Evolutionary conservation across 2,888 invertebrate genomes (phyloP), one percentile per base, ranked within the genome.

Genomic region (Blastobasis lacticolella): DNA sequence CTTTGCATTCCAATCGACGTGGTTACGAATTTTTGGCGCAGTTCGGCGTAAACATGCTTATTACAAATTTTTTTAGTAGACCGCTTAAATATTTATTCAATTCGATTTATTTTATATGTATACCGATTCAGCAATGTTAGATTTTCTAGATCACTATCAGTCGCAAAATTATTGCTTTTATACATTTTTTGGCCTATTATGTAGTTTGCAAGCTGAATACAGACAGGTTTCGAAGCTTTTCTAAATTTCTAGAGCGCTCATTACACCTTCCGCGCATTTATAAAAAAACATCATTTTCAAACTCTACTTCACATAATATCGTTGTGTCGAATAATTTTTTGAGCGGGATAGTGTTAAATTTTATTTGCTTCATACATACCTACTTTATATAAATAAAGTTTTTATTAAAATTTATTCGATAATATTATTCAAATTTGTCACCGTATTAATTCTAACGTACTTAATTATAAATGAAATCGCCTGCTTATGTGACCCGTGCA

Each of bases 241-340:
- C 72, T 72, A 81, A 75, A 73, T 77, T 65, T 67, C 69, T 66
- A 42, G 68, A 66, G 66, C 67, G 71, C 72, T 72, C 69, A 60
- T 66, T 78, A 83, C 83, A 83, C 84, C 85, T 85, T 84, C 84
- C 82, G 85, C 84, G 83, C 76, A 79, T 78, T 74, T 49, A 45
- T 62, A 60, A 59, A 59, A 71, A 72, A 78, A 74, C 38, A 48
- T 43, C 45, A 9, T n/a, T 36, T 42, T 51, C 44, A 7, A 41
- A 41, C 23, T 42, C 40, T 46, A 46, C 5, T 38, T 46, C 37
- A 38, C n/a, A 37, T 43, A 51, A 41, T 8, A 38, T 50, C 41
- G 4, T 46, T 43, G 50, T 57, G 51, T 48, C 44, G 45, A 42
- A 50, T 49, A 23, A 40, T 44, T 44, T 49, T 42, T 53, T 46